These are phyloP conservation scores for Reticulitermes lucifugus DNA, from an alignment of 2,888 invertebrate species.

Conservation along the genomic window DNA sequence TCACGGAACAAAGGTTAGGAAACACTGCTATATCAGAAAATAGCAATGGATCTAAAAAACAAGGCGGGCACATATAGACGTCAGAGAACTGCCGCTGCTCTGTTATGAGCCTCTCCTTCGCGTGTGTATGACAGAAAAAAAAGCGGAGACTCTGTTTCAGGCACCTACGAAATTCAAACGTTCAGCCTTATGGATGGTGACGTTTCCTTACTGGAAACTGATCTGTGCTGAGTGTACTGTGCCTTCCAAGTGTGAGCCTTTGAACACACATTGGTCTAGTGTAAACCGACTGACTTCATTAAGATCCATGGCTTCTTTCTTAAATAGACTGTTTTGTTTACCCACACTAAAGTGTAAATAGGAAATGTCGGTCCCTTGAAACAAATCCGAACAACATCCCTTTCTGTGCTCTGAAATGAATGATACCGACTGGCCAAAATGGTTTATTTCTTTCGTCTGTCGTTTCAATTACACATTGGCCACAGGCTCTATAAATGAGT, in stretches of 20 bases:
- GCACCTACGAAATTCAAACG: constrained; percentile 25
- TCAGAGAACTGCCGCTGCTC: constrained; percentile 18
- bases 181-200: constrained; percentile 10
- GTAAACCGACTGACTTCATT: constrained; percentile 26
- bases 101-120: constrained; percentile 4
- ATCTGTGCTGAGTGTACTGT: not conserved
- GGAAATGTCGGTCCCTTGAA: constrained; percentile 29
- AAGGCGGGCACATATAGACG: not conserved
- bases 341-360: constrained; percentile 23
- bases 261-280: not conserved
- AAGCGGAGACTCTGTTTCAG: constrained; percentile 26
- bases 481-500: too few relatives aligned
- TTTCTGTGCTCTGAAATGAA: constrained; percentile 4
- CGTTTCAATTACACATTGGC: constrained; percentile 8
- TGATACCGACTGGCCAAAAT: constrained; percentile 9
- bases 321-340: constrained; percentile 15
- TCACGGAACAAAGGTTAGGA: too few relatives aligned
- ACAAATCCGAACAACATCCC: not conserved
- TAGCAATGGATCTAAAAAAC: not conserved
- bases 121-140: not conserved
- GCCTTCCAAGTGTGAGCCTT: not conserved
- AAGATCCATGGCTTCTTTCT: constrained; percentile 14
- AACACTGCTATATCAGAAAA: too few relatives aligned
- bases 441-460: not conserved
- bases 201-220: not conserved